These are phyloP conservation scores for Notocelia uddmanniana DNA, from an alignment of 2,888 invertebrate species.

Conservation along the genomic window DNA sequence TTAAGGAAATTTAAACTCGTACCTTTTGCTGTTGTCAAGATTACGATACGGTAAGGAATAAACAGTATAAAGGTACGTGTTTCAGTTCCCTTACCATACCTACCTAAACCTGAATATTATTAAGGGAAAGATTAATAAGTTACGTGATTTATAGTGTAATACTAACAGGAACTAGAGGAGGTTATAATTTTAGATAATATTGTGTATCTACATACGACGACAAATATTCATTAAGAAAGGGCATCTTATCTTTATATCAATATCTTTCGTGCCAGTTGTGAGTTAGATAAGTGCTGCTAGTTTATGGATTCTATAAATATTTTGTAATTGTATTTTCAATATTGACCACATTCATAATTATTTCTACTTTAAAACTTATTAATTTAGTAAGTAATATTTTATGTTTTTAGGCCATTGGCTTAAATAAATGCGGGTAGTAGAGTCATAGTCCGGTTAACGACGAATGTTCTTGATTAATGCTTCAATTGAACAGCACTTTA, in stretches of 20 bases:
- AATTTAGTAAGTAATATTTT: neutral
- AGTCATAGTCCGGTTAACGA: slow-evolving; percentile 1
- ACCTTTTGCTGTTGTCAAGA: neutral
- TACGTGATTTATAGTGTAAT: neutral
- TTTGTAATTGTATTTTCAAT: slow-evolving; percentile 2
- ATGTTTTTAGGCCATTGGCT: too few relatives aligned
- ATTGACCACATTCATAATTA: neutral
- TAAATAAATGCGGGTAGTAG: slow-evolving; percentile 27
- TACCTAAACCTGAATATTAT: slow-evolving; percentile 3
- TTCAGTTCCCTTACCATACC: too few relatives aligned
- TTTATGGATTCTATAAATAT: slow-evolving; percentile 27
- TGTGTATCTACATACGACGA: slow-evolving; percentile 7
- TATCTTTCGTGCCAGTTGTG: slow-evolving; percentile 32
- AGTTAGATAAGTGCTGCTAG: slow-evolving; percentile 37
- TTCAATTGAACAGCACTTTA: slow-evolving; percentile 48
- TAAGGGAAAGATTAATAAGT: neutral
- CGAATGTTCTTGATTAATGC: slow-evolving; percentile 10
- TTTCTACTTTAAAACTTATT: neutral
- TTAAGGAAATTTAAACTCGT: too few relatives aligned
- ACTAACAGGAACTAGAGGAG: neutral
- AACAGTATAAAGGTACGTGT: too few relatives aligned
- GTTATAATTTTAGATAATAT: slow-evolving; percentile 42
- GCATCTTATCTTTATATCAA: slow-evolving; percentile 44
- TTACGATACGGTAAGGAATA: too few relatives aligned
- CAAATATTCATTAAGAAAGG: slow-evolving; percentile 33